Percentiles rank a stretch among this genome's conserved stretches.
These are phyloP conservation scores for Trissoscelio sp. DNA, from an alignment of 2,888 invertebrate species.

Conservation along the genomic window DNA sequence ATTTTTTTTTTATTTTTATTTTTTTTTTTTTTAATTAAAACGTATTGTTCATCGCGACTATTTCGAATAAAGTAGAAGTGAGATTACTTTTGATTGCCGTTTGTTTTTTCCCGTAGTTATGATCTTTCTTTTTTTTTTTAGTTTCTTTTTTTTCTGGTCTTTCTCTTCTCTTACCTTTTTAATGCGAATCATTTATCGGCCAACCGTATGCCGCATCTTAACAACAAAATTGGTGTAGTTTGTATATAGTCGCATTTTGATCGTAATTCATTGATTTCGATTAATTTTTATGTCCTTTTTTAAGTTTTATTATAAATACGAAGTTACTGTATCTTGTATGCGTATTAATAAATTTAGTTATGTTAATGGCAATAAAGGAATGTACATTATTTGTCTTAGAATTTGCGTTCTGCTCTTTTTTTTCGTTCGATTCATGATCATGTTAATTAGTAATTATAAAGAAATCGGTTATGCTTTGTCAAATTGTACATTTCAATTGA, in stretches of 20 bases:
- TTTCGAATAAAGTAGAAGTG: slow-evolving; percentile 70
- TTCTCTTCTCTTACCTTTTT: too few species aligned
- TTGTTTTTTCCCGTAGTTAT: slow-evolving; percentile 64
- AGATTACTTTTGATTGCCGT: slow-evolving; percentile 68
- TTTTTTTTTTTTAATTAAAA: too few species aligned
- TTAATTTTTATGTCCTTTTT: slow-evolving; percentile 65
- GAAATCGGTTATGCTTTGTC: too few species aligned
- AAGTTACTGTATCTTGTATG: slow-evolving; percentile 68
- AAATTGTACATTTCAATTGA: too few species aligned
- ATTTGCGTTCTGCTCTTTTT: slow-evolving; percentile 29
- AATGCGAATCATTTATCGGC: slow-evolving; percentile 53
- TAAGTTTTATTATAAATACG: slow-evolving; percentile 66
- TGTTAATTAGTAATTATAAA: too few species aligned
- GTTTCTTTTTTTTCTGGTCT: too few species aligned
- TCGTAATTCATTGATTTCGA: slow-evolving; percentile 64
- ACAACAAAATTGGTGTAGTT: slow-evolving; percentile 65
- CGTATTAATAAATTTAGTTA: slow-evolving; percentile 68
- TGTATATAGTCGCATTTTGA: slow-evolving; percentile 63
- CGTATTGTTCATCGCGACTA: slow-evolving; percentile 67
- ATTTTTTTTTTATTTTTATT: too few species aligned
- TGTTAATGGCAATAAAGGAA: slow-evolving; percentile 68
- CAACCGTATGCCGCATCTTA: slow-evolving; percentile 54
- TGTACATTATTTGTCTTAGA: slow-evolving; percentile 65
- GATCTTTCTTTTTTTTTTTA: slow-evolving; percentile 48
- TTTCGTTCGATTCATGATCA: slow-evolving; percentile 10